Conservation (phyloP, 2,888 invertebrate species). For the Cistogaster globosa region DNA sequence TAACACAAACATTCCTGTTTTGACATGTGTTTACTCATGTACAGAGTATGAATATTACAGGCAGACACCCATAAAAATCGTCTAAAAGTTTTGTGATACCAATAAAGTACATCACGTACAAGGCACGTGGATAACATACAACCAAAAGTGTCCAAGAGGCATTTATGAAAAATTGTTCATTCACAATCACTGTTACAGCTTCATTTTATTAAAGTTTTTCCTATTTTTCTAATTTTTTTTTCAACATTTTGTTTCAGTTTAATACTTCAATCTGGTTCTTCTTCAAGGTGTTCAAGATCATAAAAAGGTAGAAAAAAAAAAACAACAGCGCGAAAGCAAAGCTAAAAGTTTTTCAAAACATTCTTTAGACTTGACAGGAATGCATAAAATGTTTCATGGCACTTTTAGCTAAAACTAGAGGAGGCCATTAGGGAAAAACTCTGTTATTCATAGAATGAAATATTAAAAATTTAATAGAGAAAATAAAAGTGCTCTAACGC, state of each 20-base stretch:
- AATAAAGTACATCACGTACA: conserved; percentile 68
- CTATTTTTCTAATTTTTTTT: conserved; percentile 10
- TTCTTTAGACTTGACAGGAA: conserved; percentile 68
- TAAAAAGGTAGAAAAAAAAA: not conserved
- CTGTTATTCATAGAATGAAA: conserved; percentile 15
- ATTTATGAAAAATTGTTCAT: conserved; percentile 70
- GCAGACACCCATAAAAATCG: conserved; percentile 41
- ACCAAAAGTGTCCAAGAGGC: conserved; percentile 70
- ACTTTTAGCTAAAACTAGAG: conserved; percentile 39
- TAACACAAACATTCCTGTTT: conserved; percentile 1
- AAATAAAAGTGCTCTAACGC: not conserved
- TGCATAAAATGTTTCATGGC: conserved; percentile 68
- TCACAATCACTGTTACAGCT: conserved; percentile 57
- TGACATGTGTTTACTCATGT: conserved; percentile 42
- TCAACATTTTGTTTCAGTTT: conserved; percentile 46
- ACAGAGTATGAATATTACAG: conserved; percentile 26
- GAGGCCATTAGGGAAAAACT: conserved; percentile 19
- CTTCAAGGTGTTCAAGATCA: not conserved
- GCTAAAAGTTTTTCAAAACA: conserved; percentile 61
- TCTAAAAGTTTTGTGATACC: conserved; percentile 68
- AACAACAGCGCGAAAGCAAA: not conserved
- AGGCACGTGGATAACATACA: conserved; percentile 67
- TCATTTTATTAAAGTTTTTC: conserved; percentile 2
- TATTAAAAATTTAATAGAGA: conserved; percentile 13
- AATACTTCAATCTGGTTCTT: conserved; percentile 5